These are phyloP conservation scores for Parapristionchus giblindavisi DNA, from an alignment of 2,888 invertebrate species.

Conservation along the genomic window DNA sequence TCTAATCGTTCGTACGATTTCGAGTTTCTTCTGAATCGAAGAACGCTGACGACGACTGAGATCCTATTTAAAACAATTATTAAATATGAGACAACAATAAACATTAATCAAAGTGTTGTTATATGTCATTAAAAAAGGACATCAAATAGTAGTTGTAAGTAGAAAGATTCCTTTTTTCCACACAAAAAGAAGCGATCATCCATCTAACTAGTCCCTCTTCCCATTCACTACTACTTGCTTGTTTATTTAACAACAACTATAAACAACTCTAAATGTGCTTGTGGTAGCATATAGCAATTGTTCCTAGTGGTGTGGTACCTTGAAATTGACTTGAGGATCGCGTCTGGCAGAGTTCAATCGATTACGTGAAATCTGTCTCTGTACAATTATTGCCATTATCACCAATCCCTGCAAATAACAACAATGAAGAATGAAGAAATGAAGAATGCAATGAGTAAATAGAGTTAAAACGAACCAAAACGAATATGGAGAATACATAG, in stretches of 20 bases:
- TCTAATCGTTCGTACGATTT: slow-evolving; percentile 48
- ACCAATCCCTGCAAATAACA: slow-evolving; percentile 50
- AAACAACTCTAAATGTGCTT: too few species aligned
- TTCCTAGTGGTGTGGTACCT: too few species aligned
- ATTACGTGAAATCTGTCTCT: slow-evolving; percentile 62
- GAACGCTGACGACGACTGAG: background rate
- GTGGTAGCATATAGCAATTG: too few species aligned
- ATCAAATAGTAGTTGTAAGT: too few species aligned
- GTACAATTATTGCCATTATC: slow-evolving; percentile 49
- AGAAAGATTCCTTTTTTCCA: too few species aligned
- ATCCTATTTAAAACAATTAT: too few species aligned
- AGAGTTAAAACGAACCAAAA: slow-evolving; percentile 18
- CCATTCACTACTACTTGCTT: too few species aligned
- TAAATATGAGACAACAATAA: too few species aligned
- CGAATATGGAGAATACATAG: slow-evolving; percentile 19
- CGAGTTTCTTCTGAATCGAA: slow-evolving; percentile 43
- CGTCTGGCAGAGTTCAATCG: slow-evolving; percentile 61
- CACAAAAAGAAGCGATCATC: background rate
- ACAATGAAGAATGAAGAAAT: background rate
- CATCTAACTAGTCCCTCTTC: too few species aligned
- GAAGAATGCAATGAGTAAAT: background rate
- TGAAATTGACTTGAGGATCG: slow-evolving; percentile 52
- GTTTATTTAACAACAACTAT: too few species aligned
- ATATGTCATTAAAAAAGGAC: too few species aligned
- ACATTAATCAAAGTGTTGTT: too few species aligned